These are phyloP conservation scores for Pipistrellus pipistrellus DNA, from an alignment of 2,797 vertebrate species.

Conservation along the genomic window DNA sequence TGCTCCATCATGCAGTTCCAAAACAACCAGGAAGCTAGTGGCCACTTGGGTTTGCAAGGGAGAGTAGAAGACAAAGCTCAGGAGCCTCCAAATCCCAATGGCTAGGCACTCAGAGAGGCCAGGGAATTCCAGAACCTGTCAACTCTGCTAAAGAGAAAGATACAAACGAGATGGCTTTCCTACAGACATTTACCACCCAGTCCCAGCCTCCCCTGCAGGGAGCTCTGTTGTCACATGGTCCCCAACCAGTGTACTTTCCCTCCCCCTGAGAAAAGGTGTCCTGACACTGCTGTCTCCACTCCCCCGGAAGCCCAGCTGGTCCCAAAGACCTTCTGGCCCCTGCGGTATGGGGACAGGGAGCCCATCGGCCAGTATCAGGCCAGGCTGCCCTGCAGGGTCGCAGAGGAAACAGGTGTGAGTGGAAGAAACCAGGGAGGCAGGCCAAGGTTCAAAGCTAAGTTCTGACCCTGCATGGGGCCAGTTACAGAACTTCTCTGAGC, in stretches of 20 bases:
- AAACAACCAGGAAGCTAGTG: neutral
- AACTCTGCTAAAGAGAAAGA: neutral
- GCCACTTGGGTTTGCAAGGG: neutral
- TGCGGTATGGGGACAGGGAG: neutral
- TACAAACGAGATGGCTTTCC: neutral
- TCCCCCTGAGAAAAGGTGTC: neutral
- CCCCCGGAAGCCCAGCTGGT: neutral
- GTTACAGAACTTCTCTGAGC: neutral
- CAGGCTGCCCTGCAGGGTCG: neutral
- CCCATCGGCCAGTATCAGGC: neutral
- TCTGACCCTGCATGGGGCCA: neutral
- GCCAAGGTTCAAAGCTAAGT: neutral
- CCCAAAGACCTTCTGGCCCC: neutral
- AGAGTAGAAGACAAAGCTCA: neutral
- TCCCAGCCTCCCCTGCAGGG: neutral
- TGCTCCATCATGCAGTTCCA: rapidly evolving
- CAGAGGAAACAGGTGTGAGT: neutral
- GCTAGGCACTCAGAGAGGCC: neutral
- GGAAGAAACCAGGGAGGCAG: neutral
- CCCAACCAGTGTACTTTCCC: neutral
- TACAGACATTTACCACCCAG: neutral
- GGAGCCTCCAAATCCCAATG: neutral
- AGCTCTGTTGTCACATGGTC: neutral
- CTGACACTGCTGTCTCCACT: neutral
- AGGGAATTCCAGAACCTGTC: neutral